Conservation (phyloP, 2,888 invertebrate species). For the Auanema freiburgensis region DNA sequence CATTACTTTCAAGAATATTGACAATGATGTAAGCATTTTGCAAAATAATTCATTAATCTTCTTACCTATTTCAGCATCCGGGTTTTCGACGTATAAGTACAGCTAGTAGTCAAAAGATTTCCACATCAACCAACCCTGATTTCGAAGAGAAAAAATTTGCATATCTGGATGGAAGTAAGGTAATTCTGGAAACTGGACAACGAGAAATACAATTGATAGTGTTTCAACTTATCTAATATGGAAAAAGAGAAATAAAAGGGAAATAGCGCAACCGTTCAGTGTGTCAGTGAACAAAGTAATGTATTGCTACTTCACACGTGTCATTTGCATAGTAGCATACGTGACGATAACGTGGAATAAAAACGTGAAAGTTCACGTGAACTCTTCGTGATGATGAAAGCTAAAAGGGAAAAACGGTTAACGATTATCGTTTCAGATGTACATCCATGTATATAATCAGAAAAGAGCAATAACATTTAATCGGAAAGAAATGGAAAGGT, state of each 20-base stretch:
- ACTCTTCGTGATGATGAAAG: background rate
- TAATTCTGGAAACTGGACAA: background rate
- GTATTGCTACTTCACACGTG: too few species aligned
- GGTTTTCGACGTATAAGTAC: conserved; percentile 24
- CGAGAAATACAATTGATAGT: background rate
- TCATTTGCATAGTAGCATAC: too few species aligned
- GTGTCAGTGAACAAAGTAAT: too few species aligned
- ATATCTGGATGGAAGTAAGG: conserved; percentile 15
- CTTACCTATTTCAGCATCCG: conserved; percentile 10
- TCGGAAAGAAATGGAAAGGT: conserved; percentile 38
- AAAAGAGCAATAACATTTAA: conserved; percentile 36
- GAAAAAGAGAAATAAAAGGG: background rate
- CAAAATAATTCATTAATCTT: background rate
- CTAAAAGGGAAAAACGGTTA: background rate
- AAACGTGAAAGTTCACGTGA: background rate
- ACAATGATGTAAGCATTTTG: background rate
- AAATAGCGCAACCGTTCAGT: too few species aligned
- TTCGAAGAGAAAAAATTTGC: conserved; percentile 21
- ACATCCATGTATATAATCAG: conserved; percentile 33
- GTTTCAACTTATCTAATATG: background rate
- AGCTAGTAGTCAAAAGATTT: conserved; percentile 25
- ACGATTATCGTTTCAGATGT: conserved; percentile 24
- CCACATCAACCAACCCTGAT: conserved; percentile 22
- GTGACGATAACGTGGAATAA: conserved; percentile 2
- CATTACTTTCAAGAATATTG: conserved; percentile 20